Evolutionary conservation across 2,888 invertebrate genomes (phyloP), one percentile per base, ranked within the genome.

Genomic region (Megamerina dolium): DNA sequence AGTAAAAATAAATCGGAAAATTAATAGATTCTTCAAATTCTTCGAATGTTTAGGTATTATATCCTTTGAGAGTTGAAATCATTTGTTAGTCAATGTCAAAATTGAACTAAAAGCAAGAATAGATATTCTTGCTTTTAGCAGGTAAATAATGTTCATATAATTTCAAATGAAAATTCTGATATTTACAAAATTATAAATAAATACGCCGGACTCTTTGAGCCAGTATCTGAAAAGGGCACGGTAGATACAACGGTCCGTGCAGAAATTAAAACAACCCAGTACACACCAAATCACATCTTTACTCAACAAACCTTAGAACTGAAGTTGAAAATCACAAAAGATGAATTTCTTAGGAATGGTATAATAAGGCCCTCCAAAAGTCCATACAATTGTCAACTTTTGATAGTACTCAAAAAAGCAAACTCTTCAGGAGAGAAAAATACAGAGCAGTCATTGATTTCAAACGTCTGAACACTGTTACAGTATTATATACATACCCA

Each of bases 231-330:
- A 10, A 43, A 19, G 4, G 41, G 41, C 27, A 17, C 36, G 1
- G 39, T 49, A n/a, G 43, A 43, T 16, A 49, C 49, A 0, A 26
- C 9, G 2, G 40, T 51, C 12, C 39, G 39, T 3, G 45, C 42
- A 1, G 48, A 52, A 40, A 54, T 52, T 12, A 39, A 21, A 34
- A 51, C 48, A 3, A 39, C 32, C 46, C 47, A 12, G 37, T 52
- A 6, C 47, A 48, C 14, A 43, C 44, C 1, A 45, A 51, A 21
- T 33, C 39, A 9, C 50, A 52, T n/a, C 45, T 37, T 5, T 52
- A 49, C 27, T 43, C 46, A 3, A 29, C 31, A 1, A 31, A 43
- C 27, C 27, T 51, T 16, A 33, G 46, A 17, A 26, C 31, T 2
- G 41, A 41, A 17, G 44, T 46, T 4, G 45, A 48, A 2, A 37